Base-by-base conservation (phyloP, 1,140 invertebrate species). In the Drosophila nasuta region DNA sequence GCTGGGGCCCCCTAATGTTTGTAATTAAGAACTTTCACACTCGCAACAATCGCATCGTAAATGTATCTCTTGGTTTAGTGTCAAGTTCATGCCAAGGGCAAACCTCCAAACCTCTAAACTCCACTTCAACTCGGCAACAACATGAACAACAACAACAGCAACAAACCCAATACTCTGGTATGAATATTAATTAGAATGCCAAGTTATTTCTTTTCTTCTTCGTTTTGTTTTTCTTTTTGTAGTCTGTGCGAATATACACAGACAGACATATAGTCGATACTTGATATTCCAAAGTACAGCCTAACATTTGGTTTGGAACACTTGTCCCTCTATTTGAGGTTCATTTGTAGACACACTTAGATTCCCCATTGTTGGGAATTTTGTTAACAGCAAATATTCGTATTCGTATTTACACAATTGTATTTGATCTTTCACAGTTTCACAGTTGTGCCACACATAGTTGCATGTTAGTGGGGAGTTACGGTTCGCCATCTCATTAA, bases 11-110 rank as follows among this genome's bases (percentile, higher is more conserved):
- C 91, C 91, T 91, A 92, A 92, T 91, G 91, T 91, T 91, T 86
- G 80, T 87, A 89, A 92, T 89, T 91, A 92, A 91, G 83, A 92
- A 92, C 87, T 92, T 92, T 92, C 91, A 92, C 91, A 92, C 91
- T 92, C 91, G 83, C 81, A 89, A 89, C 87, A 92, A 92, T 91
- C 79, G 83, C 85, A 73, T 88, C 83, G 85, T 88, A 89, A 88
- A 88, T 68, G 83, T 89, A 75, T 68, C 75, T 75, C 41, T 67
- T 69, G 83, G 80, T 88, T 89, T 89, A 89, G 83, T 88, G 85
- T 89, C 83, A 88, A 89, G 83, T 89, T 88, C 67, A 70, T 56
- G 83, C 70, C 85, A 81, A 88, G 83, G 83, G 83, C 83, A 78
- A 63, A 62, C 7, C 58, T 62, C 69, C 30, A 63, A 68, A 80